phyloP scores from a whole-genome alignment of 1,140 invertebrate genomes.

The Drosophila arawakana region DNA sequence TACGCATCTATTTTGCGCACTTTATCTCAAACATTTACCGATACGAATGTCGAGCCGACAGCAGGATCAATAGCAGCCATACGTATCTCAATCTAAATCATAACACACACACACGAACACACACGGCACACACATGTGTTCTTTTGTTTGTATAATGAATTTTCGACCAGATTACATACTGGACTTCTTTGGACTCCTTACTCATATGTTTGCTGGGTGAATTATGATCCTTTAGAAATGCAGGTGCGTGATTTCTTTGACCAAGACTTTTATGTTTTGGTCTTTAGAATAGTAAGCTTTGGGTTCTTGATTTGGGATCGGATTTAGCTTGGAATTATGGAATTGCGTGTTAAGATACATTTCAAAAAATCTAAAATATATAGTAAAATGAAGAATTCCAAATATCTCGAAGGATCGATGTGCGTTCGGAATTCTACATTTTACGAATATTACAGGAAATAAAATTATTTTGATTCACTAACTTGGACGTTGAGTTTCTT shows the following conservation, averaged over 20 bases:
- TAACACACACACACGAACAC: slow-evolving; percentile 9
- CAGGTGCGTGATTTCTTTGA: neutral
- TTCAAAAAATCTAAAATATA: too few relatives aligned
- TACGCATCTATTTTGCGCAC: slow-evolving; percentile 81
- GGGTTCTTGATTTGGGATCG: too few relatives aligned
- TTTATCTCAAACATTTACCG: slow-evolving; percentile 60
- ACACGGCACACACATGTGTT: neutral
- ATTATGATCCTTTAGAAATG: neutral
- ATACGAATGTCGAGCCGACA: neutral
- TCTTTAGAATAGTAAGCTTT: too few relatives aligned
- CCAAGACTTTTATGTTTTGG: neutral
- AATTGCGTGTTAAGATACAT: too few relatives aligned
- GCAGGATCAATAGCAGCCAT: slow-evolving; percentile 3
- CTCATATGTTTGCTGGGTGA: neutral
- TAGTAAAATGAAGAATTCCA: too few relatives aligned
- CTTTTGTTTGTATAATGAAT: slow-evolving; percentile 19
- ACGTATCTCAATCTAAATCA: slow-evolving; percentile 30
- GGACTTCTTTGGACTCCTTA: neutral
- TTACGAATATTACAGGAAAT: too few relatives aligned
- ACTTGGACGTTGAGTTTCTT: too few relatives aligned
- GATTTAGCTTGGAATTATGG: too few relatives aligned
- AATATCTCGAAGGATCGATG: too few relatives aligned
- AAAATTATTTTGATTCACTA: too few relatives aligned
- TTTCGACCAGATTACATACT: slow-evolving; percentile 5
- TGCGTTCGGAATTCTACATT: too few relatives aligned